Conservation (phyloP, 2,888 invertebrate species). For the Coenonympha arcania region DNA sequence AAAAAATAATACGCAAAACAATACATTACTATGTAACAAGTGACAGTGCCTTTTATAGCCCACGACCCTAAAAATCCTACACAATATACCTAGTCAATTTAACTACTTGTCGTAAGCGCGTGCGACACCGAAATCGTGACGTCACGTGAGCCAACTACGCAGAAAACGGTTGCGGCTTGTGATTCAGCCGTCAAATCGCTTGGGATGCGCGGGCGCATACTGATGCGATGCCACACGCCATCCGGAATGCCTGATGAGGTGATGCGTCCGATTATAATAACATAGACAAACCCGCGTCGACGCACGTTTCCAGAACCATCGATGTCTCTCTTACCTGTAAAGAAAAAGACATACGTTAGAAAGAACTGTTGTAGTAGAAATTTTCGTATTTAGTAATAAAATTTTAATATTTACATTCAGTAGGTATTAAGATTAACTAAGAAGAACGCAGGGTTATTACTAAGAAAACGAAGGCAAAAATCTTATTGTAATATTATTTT, state of each 20-base stretch:
- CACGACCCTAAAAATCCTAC: neutral
- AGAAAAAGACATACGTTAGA: constrained; percentile 28
- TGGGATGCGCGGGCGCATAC: constrained; percentile 66
- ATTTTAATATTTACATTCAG: no score
- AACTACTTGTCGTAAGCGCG: constrained; percentile 37
- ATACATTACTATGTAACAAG: neutral
- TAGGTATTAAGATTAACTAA: no score
- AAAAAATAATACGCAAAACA: neutral
- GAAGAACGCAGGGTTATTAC: no score
- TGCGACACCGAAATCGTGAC: constrained; percentile 66
- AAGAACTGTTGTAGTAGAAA: no score
- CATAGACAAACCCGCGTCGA: constrained; percentile 33
- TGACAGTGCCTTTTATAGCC: neutral
- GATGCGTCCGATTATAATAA: constrained; percentile 48
- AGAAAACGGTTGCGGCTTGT: constrained; percentile 59
- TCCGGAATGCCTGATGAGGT: constrained; percentile 53
- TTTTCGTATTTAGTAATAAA: no score
- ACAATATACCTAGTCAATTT: neutral
- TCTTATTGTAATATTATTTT: no score
- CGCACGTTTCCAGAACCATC: constrained; percentile 36
- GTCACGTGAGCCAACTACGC: constrained; percentile 52
- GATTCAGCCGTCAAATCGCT: constrained; percentile 66
- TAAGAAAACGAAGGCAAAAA: no score
- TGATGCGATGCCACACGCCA: constrained; percentile 50
- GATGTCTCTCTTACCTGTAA: constrained; percentile 47